Conservation (phyloP, 92 coral and sea anemone genomes). For the Phenganax marumi region DNA sequence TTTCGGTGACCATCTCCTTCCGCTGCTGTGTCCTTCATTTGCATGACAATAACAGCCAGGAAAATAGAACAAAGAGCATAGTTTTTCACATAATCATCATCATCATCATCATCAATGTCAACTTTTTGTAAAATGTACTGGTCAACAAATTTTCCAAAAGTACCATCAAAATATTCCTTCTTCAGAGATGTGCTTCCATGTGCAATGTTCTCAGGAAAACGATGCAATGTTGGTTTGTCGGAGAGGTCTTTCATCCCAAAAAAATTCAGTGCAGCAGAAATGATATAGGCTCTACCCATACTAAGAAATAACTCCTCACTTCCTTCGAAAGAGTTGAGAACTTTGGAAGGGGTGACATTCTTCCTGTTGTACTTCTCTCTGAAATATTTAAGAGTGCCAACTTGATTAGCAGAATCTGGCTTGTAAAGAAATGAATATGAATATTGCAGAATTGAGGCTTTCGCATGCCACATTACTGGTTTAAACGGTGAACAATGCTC, state of each 20-base stretch:
- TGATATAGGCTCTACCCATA: conserved; percentile 60
- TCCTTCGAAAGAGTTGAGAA: conserved; percentile 67
- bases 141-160: conserved; percentile 59
- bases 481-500: conserved; percentile 69
- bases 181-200: conserved; percentile 33
- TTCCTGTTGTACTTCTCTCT: conserved; percentile 68
- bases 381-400: conserved; percentile 69
- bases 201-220: conserved; percentile 57
- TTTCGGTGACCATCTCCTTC: conserved; percentile 15
- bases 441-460: conserved; percentile 62
- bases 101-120: conserved; percentile 17
- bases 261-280: conserved; percentile 62
- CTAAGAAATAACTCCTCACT: conserved; percentile 76
- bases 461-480: conserved; percentile 72
- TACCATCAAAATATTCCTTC: conserved; percentile 57
- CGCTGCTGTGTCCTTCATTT: conserved; percentile 12
- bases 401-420: conserved; percentile 64
- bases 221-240: conserved; percentile 52
- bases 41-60: not conserved
- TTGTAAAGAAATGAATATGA: conserved; percentile 70
- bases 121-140: conserved; percentile 46
- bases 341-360: conserved; percentile 74
- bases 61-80: conserved; percentile 12
- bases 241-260: conserved; percentile 65
- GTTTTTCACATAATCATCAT: conserved; percentile 10